Percentiles rank a stretch among this genome's conserved stretches.
These are phyloP conservation scores for Epirrita christyi DNA, from an alignment of 2,888 invertebrate genomes.

Conservation along the genomic window DNA sequence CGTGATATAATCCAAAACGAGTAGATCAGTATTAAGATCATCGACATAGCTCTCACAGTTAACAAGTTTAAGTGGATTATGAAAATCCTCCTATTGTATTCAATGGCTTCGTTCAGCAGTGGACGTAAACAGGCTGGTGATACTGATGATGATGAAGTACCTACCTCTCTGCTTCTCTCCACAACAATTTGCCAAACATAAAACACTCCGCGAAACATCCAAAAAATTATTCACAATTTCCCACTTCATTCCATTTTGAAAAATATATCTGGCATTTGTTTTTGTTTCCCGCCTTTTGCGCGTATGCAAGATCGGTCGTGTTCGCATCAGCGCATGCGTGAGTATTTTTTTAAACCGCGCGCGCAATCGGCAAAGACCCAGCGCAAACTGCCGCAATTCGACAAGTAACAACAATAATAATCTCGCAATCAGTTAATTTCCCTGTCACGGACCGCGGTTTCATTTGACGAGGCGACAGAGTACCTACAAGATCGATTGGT, in stretches of 20 bases:
- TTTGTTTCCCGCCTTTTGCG: constrained; percentile 50
- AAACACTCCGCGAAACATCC: background rate
- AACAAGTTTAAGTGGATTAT: no score
- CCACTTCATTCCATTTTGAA: constrained; percentile 7
- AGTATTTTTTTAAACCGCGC: constrained; percentile 55
- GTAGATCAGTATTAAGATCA: no score
- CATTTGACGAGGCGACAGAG: constrained; percentile 36
- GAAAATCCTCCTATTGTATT: no score
- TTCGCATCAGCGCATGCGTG: constrained; percentile 52
- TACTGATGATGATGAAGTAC: no score
- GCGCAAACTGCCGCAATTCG: constrained; percentile 60
- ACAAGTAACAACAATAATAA: constrained; percentile 43
- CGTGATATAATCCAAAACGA: no score
- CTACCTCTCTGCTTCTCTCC: background rate
- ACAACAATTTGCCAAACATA: background rate
- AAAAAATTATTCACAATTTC: background rate
- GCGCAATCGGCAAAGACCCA: constrained; percentile 65
- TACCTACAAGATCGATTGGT: constrained; percentile 4
- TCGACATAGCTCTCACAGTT: no score
- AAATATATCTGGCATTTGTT: background rate
- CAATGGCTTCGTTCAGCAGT: no score
- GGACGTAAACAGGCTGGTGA: no score
- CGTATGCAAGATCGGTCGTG: constrained; percentile 1
- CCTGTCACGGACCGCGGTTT: constrained; percentile 53
- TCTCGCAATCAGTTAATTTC: constrained; percentile 56